Conservation (phyloP, 1,140 invertebrate species). For the Himalopsyche phryganea region DNA sequence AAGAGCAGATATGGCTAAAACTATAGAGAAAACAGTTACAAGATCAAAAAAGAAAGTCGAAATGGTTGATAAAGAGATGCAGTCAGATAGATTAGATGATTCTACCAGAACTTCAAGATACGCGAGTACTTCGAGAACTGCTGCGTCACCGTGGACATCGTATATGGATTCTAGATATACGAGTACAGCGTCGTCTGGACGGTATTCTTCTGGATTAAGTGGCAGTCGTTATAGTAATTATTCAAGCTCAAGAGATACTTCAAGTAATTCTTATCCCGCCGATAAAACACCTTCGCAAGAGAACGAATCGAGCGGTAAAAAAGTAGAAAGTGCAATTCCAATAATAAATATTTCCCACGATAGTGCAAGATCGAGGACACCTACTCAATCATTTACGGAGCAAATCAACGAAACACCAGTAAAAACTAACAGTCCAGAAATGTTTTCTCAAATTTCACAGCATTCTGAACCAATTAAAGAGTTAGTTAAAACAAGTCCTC, state of each 20-base stretch:
- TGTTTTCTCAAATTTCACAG: no score
- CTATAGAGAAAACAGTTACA: slow-evolving; percentile 63
- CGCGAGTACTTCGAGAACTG: slow-evolving; percentile 53
- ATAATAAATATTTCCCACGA: no score
- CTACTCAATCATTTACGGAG: no score
- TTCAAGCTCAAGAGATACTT: slow-evolving; percentile 40
- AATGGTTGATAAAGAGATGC: slow-evolving; percentile 63
- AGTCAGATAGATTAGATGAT: slow-evolving; percentile 65
- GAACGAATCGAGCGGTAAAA: no score
- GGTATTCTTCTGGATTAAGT: slow-evolving; percentile 47
- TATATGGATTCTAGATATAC: slow-evolving; percentile 60
- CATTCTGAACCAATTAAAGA: no score
- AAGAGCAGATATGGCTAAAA: slow-evolving; percentile 66
- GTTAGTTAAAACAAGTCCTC: no score
- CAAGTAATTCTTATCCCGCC: no score
- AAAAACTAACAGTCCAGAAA: no score
- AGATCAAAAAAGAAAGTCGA: slow-evolving; percentile 53
- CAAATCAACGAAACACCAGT: no score
- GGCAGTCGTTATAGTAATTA: slow-evolving; percentile 35
- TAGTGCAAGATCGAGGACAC: no score
- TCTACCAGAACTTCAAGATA: slow-evolving; percentile 60
- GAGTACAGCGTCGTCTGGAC: slow-evolving; percentile 45
- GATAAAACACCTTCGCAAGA: background rate
- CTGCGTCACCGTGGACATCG: slow-evolving; percentile 60
- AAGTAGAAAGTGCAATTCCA: no score